Conservation (phyloP, 2,888 invertebrate species). For the Oeneis ivallda region DNA sequence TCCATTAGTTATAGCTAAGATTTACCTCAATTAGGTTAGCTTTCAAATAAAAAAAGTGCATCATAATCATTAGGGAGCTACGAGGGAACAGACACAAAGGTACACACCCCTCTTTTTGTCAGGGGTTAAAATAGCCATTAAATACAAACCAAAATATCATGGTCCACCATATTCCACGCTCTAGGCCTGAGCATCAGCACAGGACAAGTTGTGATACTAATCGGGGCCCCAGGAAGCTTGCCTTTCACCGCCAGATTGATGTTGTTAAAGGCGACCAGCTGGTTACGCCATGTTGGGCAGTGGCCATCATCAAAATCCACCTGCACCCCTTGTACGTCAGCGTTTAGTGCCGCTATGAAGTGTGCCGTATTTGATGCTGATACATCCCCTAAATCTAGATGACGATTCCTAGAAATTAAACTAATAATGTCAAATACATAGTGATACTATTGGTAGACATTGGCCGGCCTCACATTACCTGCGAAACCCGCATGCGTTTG, state of each 20-base stretch:
- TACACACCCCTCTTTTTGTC: no score
- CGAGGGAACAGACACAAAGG: no score
- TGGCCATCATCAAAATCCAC: conserved; percentile 88
- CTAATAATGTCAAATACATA: neutral
- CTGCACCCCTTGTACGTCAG: conserved; percentile 83
- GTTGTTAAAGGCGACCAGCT: conserved; percentile 83
- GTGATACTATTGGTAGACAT: no score
- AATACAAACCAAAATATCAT: conserved; percentile 78
- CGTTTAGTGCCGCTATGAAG: conserved; percentile 78
- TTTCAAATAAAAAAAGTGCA: no score
- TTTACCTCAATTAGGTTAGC: no score
- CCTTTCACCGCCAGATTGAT: conserved; percentile 80
- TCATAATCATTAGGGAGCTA: no score
- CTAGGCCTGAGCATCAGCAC: conserved; percentile 85
- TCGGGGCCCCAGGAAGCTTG: conserved; percentile 73
- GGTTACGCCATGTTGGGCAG: conserved; percentile 87
- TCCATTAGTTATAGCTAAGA: no score
- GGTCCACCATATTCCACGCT: conserved; percentile 88
- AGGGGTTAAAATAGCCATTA: conserved; percentile 6
- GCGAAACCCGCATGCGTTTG: no score
- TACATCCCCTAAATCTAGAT: conserved; percentile 85
- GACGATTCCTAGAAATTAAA: conserved; percentile 72
- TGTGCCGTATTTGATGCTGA: conserved; percentile 82
- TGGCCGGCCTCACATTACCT: no score
- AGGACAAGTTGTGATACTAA: conserved; percentile 78